Base-by-base conservation (phyloP, 2,797 vertebrate genomes). In the Parauchenoglanis ngamensis region DNA sequence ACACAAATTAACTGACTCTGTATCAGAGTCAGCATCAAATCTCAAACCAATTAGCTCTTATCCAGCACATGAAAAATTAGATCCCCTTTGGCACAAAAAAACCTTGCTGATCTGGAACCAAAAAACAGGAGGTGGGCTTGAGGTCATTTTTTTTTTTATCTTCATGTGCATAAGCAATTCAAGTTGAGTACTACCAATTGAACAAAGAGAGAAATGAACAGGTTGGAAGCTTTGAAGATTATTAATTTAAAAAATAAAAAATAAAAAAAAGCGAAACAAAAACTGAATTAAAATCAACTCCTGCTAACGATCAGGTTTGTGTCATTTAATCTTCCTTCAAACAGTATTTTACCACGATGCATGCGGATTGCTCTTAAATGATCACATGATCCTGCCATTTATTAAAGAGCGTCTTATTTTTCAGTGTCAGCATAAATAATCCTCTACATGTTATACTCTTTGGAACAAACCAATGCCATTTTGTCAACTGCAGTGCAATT, bases 21-120 rank as follows among this genome's bases (percentile, higher is more conserved):
- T 78, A 52, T 56, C 76, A 78, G 76, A 77, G 49, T 78, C 52
- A 23, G 52, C 49, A 44, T n/a, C 61, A 65, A 52, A 49, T 83
- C n/a, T 12, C 40, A 49, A 83, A 67, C 81, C 63, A 83, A 65
- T 68, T 67, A 52, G n/a, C 81, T 67, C 63, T 68, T 52, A 65
- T 83, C 19, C 81, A 68, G 4, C 46, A 80, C 10, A 80, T 7
- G 56, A 40, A 59, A 59, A 80, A 61, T 44, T 59, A 61, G 77
- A 31, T 80, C 31, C 21, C 31, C 25, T 76, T 79, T 80, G 56
- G 21, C 77, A 61, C 28, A 59, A 59, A 77, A 23, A 76, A 25
- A 40, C 12, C 21, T 19, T 80, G 77, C 56, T 80, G 56, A 80
- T 80, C 56, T 80, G 77, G 56, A 78, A 56, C 76, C 52, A 78